Conservation (phyloP, 2,797 vertebrate genomes). For the Cryptoblepharus egeriae region DNA sequence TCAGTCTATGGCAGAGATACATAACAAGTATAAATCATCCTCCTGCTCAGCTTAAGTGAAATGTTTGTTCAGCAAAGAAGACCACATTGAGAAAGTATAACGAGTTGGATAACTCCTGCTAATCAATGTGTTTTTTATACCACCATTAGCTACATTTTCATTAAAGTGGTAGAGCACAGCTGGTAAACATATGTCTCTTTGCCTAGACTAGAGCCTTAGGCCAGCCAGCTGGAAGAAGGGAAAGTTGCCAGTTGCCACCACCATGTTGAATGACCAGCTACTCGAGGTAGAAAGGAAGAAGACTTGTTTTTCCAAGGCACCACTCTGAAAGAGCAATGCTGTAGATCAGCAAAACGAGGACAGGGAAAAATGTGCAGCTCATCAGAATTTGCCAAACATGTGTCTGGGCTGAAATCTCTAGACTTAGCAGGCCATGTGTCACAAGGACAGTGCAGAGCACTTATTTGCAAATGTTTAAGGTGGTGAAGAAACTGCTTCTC, state of each 20-base stretch:
- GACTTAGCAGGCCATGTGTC: background rate
- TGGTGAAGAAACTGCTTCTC: background rate
- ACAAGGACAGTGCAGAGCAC: background rate
- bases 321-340: no score
- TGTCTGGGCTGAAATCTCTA: background rate
- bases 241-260: no score
- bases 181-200: background rate
- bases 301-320: no score
- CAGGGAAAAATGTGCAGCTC: no score
- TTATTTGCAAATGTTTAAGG: background rate
- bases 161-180: background rate
- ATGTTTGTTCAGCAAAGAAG: background rate
- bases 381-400: background rate
- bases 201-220: no score
- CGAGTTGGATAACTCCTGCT: background rate
- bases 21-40: background rate
- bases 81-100: background rate
- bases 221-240: no score
- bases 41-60: background rate
- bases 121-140: background rate
- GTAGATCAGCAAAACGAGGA: no score
- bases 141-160: background rate
- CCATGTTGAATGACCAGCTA: no score
- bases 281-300: no score
- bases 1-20: slow-evolving; percentile 81